These are phyloP conservation scores for Griposia aprilina DNA, from an alignment of 2,888 invertebrate species.

Conservation along the genomic window DNA sequence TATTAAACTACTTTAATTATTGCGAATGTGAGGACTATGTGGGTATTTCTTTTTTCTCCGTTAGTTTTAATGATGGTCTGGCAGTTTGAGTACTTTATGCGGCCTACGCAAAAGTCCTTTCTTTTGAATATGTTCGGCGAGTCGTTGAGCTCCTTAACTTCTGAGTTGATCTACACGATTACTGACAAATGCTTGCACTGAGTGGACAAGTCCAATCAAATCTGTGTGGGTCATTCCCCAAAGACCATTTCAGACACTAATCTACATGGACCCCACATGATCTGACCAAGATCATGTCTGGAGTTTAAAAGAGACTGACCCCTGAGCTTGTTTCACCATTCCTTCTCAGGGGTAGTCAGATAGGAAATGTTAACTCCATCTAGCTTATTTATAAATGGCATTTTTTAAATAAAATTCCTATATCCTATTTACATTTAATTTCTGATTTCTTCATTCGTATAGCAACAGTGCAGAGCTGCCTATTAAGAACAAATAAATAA, in stretches of 20 bases:
- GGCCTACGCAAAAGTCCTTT: background rate
- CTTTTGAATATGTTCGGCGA: background rate
- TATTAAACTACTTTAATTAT: background rate
- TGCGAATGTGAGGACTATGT: background rate
- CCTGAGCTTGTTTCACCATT: background rate
- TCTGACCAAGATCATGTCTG: background rate
- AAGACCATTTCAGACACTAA: background rate
- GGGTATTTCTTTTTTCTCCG: background rate
- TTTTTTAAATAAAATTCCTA: background rate
- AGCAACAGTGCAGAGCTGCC: too few species aligned
- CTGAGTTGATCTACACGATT: background rate
- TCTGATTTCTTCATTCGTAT: background rate
- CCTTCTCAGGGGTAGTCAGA: background rate
- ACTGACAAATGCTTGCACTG: background rate
- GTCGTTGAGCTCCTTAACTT: background rate
- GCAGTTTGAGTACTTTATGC: background rate
- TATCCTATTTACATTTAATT: background rate
- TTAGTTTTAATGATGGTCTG: background rate
- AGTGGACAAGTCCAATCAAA: background rate
- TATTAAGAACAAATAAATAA: background rate
- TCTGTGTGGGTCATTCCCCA: background rate
- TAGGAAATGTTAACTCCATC: background rate
- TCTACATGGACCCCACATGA: background rate
- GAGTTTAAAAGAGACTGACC: background rate
- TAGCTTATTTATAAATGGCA: background rate